Conservation (phyloP, 2,888 invertebrate species). For the Ichneumon xanthorius region DNA sequence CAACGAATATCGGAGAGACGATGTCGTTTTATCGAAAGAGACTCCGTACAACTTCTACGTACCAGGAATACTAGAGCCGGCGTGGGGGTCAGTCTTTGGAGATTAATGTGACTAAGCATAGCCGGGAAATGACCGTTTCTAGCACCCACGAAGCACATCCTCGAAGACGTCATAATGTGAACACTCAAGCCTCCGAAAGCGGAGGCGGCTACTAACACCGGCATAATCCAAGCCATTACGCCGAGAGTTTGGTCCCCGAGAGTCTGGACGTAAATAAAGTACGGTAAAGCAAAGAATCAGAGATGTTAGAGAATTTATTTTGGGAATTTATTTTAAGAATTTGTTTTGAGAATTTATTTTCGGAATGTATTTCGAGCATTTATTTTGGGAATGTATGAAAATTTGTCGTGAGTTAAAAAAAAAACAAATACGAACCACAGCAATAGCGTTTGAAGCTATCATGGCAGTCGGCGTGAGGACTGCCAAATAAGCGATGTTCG, state of each 20-base stretch:
- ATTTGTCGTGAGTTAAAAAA: not conserved
- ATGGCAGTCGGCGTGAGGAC: conserved; percentile 94
- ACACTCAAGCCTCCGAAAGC: conserved; percentile 97
- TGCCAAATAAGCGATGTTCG: conserved; percentile 95
- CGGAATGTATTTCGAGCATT: not conserved
- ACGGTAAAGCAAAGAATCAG: conserved; percentile 23
- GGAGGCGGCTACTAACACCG: conserved; percentile 96
- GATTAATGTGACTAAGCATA: conserved; percentile 91
- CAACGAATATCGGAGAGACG: not conserved
- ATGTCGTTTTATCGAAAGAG: not conserved
- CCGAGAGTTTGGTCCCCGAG: conserved; percentile 93
- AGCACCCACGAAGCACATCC: conserved; percentile 96
- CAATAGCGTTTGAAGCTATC: conserved; percentile 96
- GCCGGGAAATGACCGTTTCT: conserved; percentile 95
- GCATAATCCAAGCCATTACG: conserved; percentile 92
- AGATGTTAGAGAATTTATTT: conserved; percentile 3
- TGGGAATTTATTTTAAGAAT: not conserved
- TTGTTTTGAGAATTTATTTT: too few relatives aligned
- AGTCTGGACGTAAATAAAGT: conserved; percentile 87
- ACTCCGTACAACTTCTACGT: conserved; percentile 77
- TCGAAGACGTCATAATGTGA: conserved; percentile 97
- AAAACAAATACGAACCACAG: conserved; percentile 90
- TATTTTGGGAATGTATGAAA: not conserved
- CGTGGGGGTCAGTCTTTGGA: conserved; percentile 91
- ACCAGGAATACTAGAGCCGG: conserved; percentile 94